Percentiles rank a stretch among this genome's conserved stretches.
phyloP scores from a whole-genome alignment of 2,113 vertebrate genomes.

The Nipponia nippon region DNA sequence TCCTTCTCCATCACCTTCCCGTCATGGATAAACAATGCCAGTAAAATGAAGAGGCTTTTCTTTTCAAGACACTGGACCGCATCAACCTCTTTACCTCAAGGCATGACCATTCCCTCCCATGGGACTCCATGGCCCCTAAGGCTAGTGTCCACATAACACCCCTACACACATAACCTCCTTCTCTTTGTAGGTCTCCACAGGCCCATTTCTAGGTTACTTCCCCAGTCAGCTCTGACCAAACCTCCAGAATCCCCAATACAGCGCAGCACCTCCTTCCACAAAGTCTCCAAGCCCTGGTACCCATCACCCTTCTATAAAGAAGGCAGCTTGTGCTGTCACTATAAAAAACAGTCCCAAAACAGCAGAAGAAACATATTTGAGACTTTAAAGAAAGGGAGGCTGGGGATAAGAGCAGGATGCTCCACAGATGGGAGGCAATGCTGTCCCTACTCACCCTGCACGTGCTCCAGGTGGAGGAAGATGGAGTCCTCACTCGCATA shows the following conservation, averaged over 20 bases:
- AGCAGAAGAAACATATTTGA: background rate
- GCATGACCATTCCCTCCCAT: background rate
- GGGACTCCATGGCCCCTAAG: background rate
- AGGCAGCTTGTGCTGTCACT: background rate
- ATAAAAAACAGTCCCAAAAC: background rate
- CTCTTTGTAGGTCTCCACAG: background rate
- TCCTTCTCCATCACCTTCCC: background rate
- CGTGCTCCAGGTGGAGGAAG: slow-evolving; percentile 90
- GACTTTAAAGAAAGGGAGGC: background rate
- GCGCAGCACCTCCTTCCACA: background rate
- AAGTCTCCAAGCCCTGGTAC: background rate
- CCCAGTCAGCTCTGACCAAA: background rate
- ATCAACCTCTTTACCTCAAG: background rate
- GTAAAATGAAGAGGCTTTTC: background rate
- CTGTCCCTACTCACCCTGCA: slow-evolving; percentile 81
- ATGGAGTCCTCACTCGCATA: slow-evolving; percentile 92
- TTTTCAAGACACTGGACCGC: background rate
- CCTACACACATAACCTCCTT: background rate
- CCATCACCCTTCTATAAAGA: background rate
- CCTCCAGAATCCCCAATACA: background rate
- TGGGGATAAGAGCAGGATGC: background rate
- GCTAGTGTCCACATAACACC: background rate
- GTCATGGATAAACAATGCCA: background rate
- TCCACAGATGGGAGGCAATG: background rate
- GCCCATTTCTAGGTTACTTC: background rate